Evolutionary conservation across 2,797 vertebrate genomes (phyloP).

Genomic region (Coregonus sp.): DNA sequence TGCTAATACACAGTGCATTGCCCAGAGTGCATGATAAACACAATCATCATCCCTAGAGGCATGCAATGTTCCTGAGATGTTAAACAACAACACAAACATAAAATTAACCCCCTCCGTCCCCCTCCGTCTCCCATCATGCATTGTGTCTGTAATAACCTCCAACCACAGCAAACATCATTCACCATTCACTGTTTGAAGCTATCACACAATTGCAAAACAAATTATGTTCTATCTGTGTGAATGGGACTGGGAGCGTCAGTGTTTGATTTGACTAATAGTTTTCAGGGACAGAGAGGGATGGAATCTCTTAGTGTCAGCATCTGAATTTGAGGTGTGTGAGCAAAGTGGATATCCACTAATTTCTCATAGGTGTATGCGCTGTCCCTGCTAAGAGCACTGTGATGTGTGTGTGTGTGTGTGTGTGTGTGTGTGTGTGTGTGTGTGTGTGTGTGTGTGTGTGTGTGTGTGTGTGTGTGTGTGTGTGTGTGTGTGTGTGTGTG

Average conservation of each 20-base stretch:
- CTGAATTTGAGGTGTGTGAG: slow-evolving; percentile 54
- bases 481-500: background rate
- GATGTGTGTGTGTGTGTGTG: slow-evolving; percentile 16
- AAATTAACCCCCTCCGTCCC: slow-evolving; percentile 35
- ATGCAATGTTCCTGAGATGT: slow-evolving; percentile 54
- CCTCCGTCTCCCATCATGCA: slow-evolving; percentile 41
- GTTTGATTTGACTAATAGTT: slow-evolving; percentile 67
- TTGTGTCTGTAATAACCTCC: slow-evolving; percentile 33
- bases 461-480: background rate
- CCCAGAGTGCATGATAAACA: slow-evolving; percentile 39
- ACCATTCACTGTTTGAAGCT: slow-evolving; percentile 50
- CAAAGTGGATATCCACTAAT: slow-evolving; percentile 48
- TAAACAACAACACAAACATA: slow-evolving; percentile 51
- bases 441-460: background rate
- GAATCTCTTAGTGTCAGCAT: slow-evolving; percentile 57
- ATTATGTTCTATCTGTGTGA: slow-evolving; percentile 60
- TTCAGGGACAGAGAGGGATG: slow-evolving; percentile 60
- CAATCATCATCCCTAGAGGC: slow-evolving; percentile 56
- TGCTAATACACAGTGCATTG: slow-evolving; percentile 34
- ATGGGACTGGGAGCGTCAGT: slow-evolving; percentile 61
- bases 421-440: background rate
- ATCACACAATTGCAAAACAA: slow-evolving; percentile 60
- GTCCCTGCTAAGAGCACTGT: slow-evolving; percentile 32
- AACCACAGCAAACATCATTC: slow-evolving; percentile 45
- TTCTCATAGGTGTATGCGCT: slow-evolving; percentile 49